Evolutionary conservation across 2,888 invertebrate genomes (phyloP).

Genomic region (Eremobia ochroleuca): DNA sequence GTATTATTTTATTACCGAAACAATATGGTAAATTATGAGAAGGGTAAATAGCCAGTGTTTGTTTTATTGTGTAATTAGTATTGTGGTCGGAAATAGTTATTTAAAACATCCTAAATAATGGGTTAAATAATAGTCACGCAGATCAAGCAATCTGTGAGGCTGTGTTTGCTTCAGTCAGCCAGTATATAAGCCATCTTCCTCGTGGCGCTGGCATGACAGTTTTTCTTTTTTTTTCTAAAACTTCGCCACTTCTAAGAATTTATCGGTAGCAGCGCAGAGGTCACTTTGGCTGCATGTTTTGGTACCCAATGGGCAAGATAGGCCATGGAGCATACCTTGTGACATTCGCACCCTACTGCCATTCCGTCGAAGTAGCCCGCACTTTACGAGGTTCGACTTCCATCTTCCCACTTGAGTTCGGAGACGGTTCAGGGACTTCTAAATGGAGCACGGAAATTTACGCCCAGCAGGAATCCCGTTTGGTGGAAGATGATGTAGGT

Average conservation of each 20-base stretch:
- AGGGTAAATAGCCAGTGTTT: conserved; percentile 27
- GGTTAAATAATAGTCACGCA: neutral
- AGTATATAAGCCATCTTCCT: neutral
- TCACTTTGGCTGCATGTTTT: neutral
- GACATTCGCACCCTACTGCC: neutral
- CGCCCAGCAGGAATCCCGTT: neutral
- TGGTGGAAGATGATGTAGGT: neutral
- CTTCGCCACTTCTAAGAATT: neutral
- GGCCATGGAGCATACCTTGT: too few relatives aligned
- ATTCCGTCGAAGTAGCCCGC: neutral
- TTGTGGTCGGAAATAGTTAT: neutral
- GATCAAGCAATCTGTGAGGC: neutral
- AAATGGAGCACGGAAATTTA: neutral
- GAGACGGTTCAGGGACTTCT: neutral
- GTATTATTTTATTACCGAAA: conserved; percentile 63
- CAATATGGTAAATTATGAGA: conserved; percentile 41
- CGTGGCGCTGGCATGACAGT: neutral
- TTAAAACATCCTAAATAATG: neutral
- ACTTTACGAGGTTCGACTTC: neutral
- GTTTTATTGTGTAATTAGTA: conserved; percentile 9
- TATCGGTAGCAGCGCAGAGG: neutral
- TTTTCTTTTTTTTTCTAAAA: too few relatives aligned
- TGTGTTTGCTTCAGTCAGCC: neutral
- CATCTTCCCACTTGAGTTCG: neutral
- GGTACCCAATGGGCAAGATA: neutral